A percentile compares a stretch with the other conserved stretches of the same genome.
phyloP scores from a whole-genome alignment of 2,113 vertebrate species.

The Tetrao urogallus region DNA sequence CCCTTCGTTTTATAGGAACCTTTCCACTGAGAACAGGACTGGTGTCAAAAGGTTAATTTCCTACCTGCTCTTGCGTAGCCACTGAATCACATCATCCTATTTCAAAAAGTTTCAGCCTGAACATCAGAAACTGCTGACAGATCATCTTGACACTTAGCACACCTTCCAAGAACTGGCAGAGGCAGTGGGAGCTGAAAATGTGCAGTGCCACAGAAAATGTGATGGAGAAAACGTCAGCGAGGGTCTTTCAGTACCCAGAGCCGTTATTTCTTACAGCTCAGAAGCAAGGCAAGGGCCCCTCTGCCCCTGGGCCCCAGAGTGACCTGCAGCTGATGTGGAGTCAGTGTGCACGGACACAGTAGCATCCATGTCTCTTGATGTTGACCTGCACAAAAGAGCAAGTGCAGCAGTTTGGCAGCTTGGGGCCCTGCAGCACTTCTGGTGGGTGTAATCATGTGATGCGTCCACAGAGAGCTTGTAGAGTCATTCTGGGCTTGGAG shows the following conservation, averaged over 20 bases:
- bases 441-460: not conserved
- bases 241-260: not conserved
- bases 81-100: not conserved
- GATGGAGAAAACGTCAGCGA: not conserved
- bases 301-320: not conserved
- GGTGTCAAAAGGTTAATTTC: not conserved
- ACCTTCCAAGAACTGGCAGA: not conserved
- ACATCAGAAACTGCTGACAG: not conserved
- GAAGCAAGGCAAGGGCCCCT: not conserved
- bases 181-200: not conserved
- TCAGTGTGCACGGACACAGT: no score
- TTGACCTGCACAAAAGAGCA: not conserved
- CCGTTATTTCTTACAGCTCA: not conserved
- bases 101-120: not conserved
- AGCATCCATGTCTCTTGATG: rapidly evolving
- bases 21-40: not conserved
- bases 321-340: not conserved
- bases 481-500: not conserved
- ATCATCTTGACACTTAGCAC: not conserved
- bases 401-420: not conserved
- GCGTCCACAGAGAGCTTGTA: rapidly evolving
- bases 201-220: not conserved
- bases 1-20: not conserved
- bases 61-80: not conserved
- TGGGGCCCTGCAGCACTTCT: not conserved